Base-by-base conservation (phyloP, 2,113 vertebrate species). In the Hippocampus barbouri region DNA sequence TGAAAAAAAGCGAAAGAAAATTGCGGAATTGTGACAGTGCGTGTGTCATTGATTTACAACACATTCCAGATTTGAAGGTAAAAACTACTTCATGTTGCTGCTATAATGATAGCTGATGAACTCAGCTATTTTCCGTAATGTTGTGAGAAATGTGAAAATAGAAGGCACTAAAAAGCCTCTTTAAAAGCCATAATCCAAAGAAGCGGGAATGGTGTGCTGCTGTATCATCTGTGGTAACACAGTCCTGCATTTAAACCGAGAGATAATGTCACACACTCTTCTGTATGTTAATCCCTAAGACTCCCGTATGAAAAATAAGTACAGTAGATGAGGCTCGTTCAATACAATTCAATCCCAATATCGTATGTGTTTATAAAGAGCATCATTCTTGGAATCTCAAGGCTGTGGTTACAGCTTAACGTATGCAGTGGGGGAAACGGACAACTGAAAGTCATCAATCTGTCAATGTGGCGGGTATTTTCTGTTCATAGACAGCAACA, bases 401-500 rank as follows among this genome's bases (percentile, higher is more conserved):
- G 23, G 40, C 21, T 79, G 66, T 54, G 40, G 61, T 64, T 51
- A 60, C 53, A 68, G 21, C 18, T 76, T 30, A 66, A 40, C 45
- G 12, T 21, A 62, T 53, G 47, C 81, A 65, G 69, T 66, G 47
- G 60, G 57, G 76, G 75, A 76, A 70, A 70, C 63, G 27, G 77
- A 16, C 69, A 57, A 74, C 71, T 68, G 67, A 21, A 41, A 25
- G 18, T 73, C 47, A 73, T 71, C 74, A 83, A 86, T 85, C 78
- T 73, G 60, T 72, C 27, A 60, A 25, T 12, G 7, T 73, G 79
- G 54, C 63, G 77, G 61, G 66, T 71, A 27, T 74, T 84, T 82
- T 83, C 47, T 53, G 60, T 86, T 79, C 75, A 82, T 80, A 81
- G 88, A 88, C 76, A 84, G 85, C 72, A 75, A 30, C 76, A 79